These are phyloP conservation scores for Rotaria macrura DNA, from an alignment of 2,888 invertebrate species.

Conservation along the genomic window DNA sequence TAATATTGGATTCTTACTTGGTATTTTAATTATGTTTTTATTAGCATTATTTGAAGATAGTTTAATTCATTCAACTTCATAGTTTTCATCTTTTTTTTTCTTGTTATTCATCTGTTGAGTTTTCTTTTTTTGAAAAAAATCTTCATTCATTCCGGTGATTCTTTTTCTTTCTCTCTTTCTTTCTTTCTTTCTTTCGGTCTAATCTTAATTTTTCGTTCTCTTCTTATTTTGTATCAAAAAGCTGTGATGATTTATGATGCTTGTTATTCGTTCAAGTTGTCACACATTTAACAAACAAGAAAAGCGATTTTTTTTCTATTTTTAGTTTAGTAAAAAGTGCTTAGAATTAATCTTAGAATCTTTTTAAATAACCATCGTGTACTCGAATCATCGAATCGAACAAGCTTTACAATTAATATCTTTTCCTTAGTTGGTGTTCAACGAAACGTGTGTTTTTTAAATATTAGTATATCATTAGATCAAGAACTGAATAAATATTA, in stretches of 20 bases:
- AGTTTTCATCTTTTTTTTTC: neutral
- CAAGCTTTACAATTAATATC: too few relatives aligned
- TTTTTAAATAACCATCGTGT: too few relatives aligned
- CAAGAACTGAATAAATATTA: too few relatives aligned
- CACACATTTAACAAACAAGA: neutral
- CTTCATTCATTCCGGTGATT: neutral
- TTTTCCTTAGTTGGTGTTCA: too few relatives aligned
- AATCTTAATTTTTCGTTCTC: neutral
- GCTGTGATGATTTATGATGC: neutral
- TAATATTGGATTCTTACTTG: constrained; percentile 28
- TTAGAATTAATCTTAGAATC: neutral
- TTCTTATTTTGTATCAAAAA: neutral
- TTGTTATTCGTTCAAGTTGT: neutral
- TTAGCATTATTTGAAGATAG: constrained; percentile 32
- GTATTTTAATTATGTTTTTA: constrained; percentile 28
- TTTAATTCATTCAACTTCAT: neutral
- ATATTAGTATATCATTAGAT: too few relatives aligned
- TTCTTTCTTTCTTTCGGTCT: too few relatives aligned
- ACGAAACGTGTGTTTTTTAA: too few relatives aligned
- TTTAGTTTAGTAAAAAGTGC: neutral
- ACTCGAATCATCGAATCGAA: too few relatives aligned
- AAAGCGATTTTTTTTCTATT: neutral
- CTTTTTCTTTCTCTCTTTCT: neutral
- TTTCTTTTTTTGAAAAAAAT: neutral
- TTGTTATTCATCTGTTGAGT: neutral